These are phyloP conservation scores for Zaprionus camerounensis DNA, from an alignment of 1,140 invertebrate species.

Conservation along the genomic window DNA sequence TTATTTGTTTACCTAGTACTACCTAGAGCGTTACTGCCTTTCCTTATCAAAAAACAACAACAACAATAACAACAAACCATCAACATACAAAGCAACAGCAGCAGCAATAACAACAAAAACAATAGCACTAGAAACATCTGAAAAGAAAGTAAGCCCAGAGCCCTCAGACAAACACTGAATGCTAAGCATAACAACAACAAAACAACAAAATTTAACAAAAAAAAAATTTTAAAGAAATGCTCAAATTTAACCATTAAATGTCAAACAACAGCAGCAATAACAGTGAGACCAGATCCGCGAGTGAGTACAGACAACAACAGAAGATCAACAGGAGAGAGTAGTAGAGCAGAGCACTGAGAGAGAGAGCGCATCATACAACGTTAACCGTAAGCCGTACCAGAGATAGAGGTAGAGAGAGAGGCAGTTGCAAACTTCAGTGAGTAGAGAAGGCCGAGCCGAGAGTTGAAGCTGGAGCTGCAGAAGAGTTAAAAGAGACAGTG, in stretches of 20 bases:
- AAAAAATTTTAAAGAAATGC: slow-evolving; percentile 60
- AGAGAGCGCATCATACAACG: slow-evolving; percentile 1
- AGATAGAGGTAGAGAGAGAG: slow-evolving; percentile 1
- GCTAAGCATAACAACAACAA: slow-evolving; percentile 15
- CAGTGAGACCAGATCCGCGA: slow-evolving; percentile 24
- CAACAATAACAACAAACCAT: slow-evolving; percentile 12
- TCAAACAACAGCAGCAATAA: slow-evolving; percentile 51
- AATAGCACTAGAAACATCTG: slow-evolving; percentile 11
- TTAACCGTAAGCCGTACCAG: background rate
- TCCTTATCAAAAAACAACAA: slow-evolving; percentile 34
- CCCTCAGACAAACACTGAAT: slow-evolving; percentile 36
- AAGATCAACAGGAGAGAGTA: slow-evolving; percentile 22
- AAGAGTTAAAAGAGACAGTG: slow-evolving; percentile 14
- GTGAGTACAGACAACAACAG: slow-evolving; percentile 2
- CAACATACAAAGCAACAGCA: slow-evolving; percentile 12
- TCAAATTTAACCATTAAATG: slow-evolving; percentile 69
- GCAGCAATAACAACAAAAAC: slow-evolving; percentile 28
- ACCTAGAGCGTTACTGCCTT: slow-evolving; percentile 63
- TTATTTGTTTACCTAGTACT: slow-evolving; percentile 77
- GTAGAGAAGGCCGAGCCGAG: background rate
- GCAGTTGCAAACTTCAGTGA: slow-evolving; percentile 13
- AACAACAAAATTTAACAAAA: slow-evolving; percentile 28
- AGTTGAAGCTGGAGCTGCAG: background rate
- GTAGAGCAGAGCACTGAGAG: background rate
- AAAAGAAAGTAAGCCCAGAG: slow-evolving; percentile 29